Conservation (phyloP, 2,113 vertebrate genomes). For the Ranitomeya variabilis region DNA sequence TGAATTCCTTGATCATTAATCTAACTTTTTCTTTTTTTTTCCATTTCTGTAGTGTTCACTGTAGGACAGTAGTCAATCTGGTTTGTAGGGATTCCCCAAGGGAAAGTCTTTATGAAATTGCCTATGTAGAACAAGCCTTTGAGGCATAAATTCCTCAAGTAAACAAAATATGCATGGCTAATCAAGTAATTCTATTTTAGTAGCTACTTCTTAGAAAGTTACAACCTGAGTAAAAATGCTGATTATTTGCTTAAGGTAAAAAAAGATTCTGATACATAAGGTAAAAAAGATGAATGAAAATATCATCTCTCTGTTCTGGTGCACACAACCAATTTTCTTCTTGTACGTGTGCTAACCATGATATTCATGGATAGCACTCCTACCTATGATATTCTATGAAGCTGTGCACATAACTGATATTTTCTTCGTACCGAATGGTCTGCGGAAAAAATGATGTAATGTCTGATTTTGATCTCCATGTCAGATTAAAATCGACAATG, state of each 20-base stretch:
- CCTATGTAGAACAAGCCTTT: constrained; percentile 3
- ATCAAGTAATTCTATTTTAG: constrained; percentile 13
- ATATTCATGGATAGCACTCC: too few relatives aligned
- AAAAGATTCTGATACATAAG: background rate
- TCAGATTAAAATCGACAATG: too few relatives aligned
- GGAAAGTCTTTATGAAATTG: constrained; percentile 10
- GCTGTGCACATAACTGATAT: too few relatives aligned
- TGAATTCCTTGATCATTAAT: constrained; percentile 48
- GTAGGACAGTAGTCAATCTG: constrained; percentile 45
- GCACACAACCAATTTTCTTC: too few relatives aligned
- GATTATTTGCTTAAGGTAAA: background rate
- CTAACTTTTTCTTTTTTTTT: constrained; percentile 19
- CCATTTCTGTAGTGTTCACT: constrained; percentile 25
- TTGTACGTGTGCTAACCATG: too few relatives aligned
- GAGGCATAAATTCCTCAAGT: constrained; percentile 33
- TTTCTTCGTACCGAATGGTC: too few relatives aligned
- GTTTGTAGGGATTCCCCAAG: background rate
- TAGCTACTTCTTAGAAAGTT: background rate
- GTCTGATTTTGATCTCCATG: too few relatives aligned
- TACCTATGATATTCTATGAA: too few relatives aligned
- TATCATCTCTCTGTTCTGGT: too few relatives aligned
- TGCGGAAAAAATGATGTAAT: too few relatives aligned
- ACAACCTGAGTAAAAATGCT: constrained; percentile 21
- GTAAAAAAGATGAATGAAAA: background rate
- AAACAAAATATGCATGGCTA: constrained; percentile 37